Base-by-base conservation (phyloP, 2,888 invertebrate species). In the Melanostoma mellinum region DNA sequence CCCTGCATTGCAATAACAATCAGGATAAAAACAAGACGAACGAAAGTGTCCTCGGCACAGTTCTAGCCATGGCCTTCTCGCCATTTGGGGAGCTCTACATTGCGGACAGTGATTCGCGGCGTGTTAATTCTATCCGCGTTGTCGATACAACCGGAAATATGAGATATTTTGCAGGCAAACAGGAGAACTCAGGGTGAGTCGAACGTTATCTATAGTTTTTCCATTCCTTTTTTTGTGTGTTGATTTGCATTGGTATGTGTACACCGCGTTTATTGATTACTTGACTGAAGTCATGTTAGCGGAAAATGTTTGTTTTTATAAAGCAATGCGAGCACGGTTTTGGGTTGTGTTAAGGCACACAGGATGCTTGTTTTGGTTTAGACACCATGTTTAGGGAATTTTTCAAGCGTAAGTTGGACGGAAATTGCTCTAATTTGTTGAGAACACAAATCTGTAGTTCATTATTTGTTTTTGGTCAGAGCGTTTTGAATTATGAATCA, bases 41-140 rank as follows among this genome's bases (percentile, higher is more conserved):
- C 76, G 94, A 95, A 76, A 94, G 95, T 68, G 94, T 94, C 1
- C 92, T 98, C 10, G 97, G 97, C 44, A 96, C 97, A 0, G 97
- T 98, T 3, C 92, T 97, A 85, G 96, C 97, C 0, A 94, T 99
- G 87, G 95, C 97, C 1, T 98, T 98, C 90, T 96, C 97, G 52
- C 97, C 97, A 0, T 96, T 95, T 86, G 98, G 98, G 8, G 96
- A 97, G 88, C 92, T 99, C 2, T 98, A 97, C 89, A 95, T 99
- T 33, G 97, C 98, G 1, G 98, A 99, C 91, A 96, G 97, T 75
- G 98, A 99, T 91, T 96, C 97, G 1, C 94, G 96, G 86, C 94
- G 96, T 87, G 93, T 95, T 0, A 97, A 97, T 92, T 96, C 93
- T 85, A 97, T 95, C 56, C 94, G 96, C 86, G 94, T 97, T 36